Percentiles rank a stretch among this genome's conserved stretches.
These are phyloP conservation scores for Mayetiola destructor DNA, from an alignment of 2,888 invertebrate species.

Conservation along the genomic window DNA sequence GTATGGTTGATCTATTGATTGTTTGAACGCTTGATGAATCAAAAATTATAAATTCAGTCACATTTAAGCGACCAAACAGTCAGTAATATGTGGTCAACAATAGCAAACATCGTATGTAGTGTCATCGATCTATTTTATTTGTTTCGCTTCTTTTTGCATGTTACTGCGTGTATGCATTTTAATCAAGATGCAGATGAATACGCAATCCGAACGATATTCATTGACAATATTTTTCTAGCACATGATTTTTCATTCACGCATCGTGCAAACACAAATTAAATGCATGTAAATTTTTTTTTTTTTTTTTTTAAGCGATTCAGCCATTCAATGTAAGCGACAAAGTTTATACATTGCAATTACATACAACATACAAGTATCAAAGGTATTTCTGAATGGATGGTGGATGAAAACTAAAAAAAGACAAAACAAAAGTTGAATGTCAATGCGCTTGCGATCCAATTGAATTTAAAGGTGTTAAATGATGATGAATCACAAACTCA, in stretches of 20 bases:
- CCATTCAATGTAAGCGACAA: not conserved
- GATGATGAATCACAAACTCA: no score
- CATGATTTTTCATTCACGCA: not conserved
- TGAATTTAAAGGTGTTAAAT: no score
- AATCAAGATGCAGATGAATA: not conserved
- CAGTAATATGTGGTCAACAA: no score
- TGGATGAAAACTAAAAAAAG: not conserved
- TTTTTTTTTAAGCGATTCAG: no score
- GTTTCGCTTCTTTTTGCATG: no score
- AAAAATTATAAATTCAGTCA: no score
- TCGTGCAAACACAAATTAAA: not conserved
- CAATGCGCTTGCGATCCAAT: not conserved
- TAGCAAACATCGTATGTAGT: no score
- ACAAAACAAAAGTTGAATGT: slow-evolving; percentile 1
- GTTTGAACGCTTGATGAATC: no score
- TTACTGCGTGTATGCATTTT: no score
- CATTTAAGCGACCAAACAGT: no score
- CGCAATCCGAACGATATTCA: not conserved
- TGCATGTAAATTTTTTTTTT: not conserved
- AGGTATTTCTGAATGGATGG: not conserved
- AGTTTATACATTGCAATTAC: not conserved
- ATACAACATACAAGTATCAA: not conserved
- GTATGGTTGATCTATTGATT: no score
- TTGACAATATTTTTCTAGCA: not conserved
- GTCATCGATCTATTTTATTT: no score